Conservation (phyloP, 2,888 invertebrate species). For the Machimus atricapillus region DNA sequence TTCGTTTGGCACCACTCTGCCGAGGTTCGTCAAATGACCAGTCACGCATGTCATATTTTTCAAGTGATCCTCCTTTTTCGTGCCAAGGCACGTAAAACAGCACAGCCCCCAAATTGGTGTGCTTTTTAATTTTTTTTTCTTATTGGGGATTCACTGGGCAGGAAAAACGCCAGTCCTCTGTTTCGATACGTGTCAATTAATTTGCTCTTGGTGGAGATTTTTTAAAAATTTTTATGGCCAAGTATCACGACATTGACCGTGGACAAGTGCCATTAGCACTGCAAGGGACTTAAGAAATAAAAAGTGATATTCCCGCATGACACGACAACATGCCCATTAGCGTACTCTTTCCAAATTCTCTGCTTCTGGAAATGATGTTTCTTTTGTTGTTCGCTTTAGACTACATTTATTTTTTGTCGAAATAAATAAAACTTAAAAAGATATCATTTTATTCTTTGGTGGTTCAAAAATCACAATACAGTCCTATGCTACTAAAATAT, state of each 20-base stretch:
- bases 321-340: neutral
- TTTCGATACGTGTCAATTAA: constrained; percentile 21
- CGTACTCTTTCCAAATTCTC: neutral
- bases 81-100: neutral
- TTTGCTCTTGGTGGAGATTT: neutral
- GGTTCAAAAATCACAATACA: neutral
- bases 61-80: neutral
- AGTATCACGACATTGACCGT: constrained; percentile 17
- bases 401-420: neutral
- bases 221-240: neutral
- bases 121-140: neutral
- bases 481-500: neutral
- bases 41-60: constrained; percentile 31
- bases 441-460: neutral
- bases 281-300: neutral
- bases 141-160: neutral
- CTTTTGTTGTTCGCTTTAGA: neutral
- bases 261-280: neutral
- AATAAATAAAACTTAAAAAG: neutral
- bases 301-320: neutral
- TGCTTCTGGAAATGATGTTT: neutral
- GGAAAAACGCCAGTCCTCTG: neutral
- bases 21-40: neutral
- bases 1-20: constrained; percentile 3
- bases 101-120: neutral